Conservation (phyloP, 2,797 vertebrate genomes). For the Diceros bicornis region DNA sequence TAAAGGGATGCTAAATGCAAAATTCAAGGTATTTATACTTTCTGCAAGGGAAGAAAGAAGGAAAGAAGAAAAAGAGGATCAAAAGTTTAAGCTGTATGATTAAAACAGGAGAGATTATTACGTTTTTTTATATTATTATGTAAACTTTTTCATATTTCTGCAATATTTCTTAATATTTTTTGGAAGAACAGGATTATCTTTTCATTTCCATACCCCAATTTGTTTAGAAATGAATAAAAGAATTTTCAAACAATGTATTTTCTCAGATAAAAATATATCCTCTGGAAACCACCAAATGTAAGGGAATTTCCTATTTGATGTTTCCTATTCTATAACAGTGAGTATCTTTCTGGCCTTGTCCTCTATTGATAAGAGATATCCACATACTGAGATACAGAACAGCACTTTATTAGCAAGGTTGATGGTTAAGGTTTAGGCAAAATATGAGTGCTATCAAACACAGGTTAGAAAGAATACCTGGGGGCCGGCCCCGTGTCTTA, state of each 20-base stretch:
- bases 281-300: not conserved
- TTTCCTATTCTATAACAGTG: not conserved
- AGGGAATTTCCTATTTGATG: not conserved
- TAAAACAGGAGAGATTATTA: not conserved
- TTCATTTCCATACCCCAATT: not conserved
- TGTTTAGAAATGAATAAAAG: slow-evolving; percentile 26
- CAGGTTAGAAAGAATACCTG: not conserved
- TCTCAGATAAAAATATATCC: slow-evolving; percentile 5
- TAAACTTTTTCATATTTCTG: not conserved
- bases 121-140: not conserved
- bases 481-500: too few relatives aligned
- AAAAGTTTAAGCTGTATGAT: not conserved
- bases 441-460: not conserved
- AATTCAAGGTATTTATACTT: not conserved
- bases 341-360: not conserved
- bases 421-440: not conserved
- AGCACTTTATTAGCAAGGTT: not conserved
- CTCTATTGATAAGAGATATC: not conserved
- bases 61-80: not conserved
- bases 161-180: slow-evolving; percentile 15
- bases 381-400: not conserved
- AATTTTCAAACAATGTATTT: not conserved
- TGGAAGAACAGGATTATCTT: not conserved
- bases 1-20: not conserved
- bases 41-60: not conserved